A percentile compares a stretch with the other conserved stretches of the same genome.
Conservation (phyloP, 2,113 vertebrate species). For the Tragelaphus scriptus region DNA sequence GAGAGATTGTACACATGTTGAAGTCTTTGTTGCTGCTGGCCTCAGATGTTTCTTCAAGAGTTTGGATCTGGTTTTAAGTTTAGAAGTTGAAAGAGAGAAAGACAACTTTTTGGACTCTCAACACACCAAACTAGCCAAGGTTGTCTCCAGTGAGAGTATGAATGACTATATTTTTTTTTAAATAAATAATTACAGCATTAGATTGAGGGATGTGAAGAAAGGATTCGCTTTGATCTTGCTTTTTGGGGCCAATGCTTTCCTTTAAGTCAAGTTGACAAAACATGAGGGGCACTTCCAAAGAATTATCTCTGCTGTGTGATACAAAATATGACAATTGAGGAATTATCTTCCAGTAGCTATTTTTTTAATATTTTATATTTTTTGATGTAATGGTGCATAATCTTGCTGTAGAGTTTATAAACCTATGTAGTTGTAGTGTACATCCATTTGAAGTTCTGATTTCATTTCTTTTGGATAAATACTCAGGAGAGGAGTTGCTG, state of each 20-base stretch:
- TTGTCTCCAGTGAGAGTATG: not conserved
- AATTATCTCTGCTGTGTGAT: not conserved
- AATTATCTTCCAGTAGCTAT: not conserved
- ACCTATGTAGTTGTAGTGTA: not conserved
- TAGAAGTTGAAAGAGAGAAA: not conserved
- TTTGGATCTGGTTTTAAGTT: not conserved
- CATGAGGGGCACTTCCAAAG: not conserved
- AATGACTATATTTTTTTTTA: not conserved
- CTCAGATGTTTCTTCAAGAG: not conserved
- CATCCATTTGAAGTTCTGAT: not conserved
- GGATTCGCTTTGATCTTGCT: not conserved
- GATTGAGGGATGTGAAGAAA: not conserved
- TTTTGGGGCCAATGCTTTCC: not conserved
- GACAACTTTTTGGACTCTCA: not conserved
- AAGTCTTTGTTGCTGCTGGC: not conserved
- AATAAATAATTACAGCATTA: not conserved
- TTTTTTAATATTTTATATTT: not conserved
- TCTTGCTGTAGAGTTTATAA: slow-evolving; percentile 7
- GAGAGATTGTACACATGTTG: not conserved
- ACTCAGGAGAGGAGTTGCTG: not conserved
- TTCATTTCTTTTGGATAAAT: not conserved
- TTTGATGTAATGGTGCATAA: not conserved
- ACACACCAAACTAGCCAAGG: not conserved
- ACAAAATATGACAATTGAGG: not conserved
- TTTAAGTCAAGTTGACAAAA: not conserved